Evolutionary conservation across 2,113 vertebrate genomes (phyloP).

Genomic region (Psettodes erumei): DNA sequence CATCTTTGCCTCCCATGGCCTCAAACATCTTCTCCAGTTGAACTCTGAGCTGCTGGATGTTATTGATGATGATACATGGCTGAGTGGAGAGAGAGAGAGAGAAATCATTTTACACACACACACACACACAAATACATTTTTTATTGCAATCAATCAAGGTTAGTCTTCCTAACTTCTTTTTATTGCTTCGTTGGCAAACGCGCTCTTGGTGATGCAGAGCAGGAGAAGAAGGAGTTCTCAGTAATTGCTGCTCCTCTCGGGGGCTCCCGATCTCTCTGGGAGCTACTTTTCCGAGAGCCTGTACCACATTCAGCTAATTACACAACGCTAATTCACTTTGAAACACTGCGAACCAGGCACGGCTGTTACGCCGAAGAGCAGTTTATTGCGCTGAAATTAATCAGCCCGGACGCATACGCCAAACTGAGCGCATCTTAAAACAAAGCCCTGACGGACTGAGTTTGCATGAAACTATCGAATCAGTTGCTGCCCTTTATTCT

Average conservation of each 20-base stretch:
- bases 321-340: constrained; percentile 62
- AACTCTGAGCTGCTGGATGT: constrained; percentile 96
- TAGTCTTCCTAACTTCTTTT: constrained; percentile 44
- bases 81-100: constrained; percentile 61
- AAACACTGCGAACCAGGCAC: constrained; percentile 49
- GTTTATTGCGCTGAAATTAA: constrained; percentile 39
- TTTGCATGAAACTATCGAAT: constrained; percentile 21
- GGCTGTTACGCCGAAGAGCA: constrained; percentile 22
- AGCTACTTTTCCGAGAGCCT: constrained; percentile 38
- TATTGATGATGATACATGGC: constrained; percentile 99
- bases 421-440: constrained; percentile 4
- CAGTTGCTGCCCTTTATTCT: background rate
- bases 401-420: constrained; percentile 24
- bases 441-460: background rate
- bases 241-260: constrained; percentile 61
- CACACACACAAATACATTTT: constrained; percentile 23
- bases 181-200: constrained; percentile 53
- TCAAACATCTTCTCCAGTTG: constrained; percentile 99
- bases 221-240: constrained; percentile 46
- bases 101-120: constrained; percentile 36
- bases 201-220: constrained; percentile 34
- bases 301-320: constrained; percentile 73
- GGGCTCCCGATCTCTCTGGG: constrained; percentile 52
- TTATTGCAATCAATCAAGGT: constrained; percentile 60
- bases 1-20: constrained; percentile 97